Percentiles rank a stretch among this genome's conserved stretches.
Conservation (phyloP, 2,888 invertebrate genomes). For the Standfussiana lucernea region DNA sequence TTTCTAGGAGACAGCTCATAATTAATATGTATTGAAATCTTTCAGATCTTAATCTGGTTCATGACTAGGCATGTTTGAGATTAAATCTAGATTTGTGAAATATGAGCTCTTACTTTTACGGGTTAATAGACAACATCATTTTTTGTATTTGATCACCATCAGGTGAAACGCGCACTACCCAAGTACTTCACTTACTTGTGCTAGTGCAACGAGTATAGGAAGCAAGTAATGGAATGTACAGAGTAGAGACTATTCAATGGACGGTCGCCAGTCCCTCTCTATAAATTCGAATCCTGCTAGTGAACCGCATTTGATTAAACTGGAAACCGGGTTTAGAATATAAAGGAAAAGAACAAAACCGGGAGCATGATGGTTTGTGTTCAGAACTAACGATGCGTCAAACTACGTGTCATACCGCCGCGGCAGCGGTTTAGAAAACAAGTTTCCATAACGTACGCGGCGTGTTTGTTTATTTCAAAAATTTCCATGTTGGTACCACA, state of each 20-base stretch:
- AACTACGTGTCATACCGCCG: conserved; percentile 36
- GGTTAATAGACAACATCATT: background rate
- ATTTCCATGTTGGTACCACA: conserved; percentile 52
- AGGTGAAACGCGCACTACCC: background rate
- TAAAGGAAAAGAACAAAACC: conserved; percentile 24
- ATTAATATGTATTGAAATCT: background rate
- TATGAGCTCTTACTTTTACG: background rate
- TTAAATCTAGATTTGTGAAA: background rate
- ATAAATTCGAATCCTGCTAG: conserved; percentile 18
- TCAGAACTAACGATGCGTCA: conserved; percentile 47
- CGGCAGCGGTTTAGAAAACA: conserved; percentile 31
- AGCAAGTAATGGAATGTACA: background rate
- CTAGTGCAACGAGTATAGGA: background rate
- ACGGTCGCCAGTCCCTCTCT: background rate
- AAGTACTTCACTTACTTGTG: background rate
- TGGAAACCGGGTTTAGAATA: conserved; percentile 17
- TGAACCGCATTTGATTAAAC: conserved; percentile 27
- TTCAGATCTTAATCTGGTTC: background rate
- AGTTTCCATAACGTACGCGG: conserved; percentile 51
- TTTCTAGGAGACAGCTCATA: background rate
- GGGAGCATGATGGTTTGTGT: conserved; percentile 26
- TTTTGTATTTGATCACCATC: background rate
- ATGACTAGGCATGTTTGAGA: background rate
- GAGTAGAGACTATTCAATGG: conserved; percentile 9
- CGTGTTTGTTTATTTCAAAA: conserved; percentile 59